Percentiles rank a stretch among this genome's conserved stretches.
phyloP scores from a whole-genome alignment of 2,113 vertebrate species.

The Amblyopsis rosae region DNA sequence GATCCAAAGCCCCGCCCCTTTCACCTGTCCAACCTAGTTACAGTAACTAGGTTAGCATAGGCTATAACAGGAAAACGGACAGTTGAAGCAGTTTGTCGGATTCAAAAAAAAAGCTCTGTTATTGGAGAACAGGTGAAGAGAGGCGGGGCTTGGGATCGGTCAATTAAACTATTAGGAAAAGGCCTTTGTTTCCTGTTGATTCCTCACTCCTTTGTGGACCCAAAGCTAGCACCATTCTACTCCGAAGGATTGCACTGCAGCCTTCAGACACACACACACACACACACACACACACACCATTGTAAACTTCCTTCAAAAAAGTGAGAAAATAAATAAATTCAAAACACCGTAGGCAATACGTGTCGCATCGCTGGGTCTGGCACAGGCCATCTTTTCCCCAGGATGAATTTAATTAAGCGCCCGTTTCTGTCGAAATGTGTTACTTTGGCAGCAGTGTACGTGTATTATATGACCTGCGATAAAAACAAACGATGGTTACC shows the following conservation, averaged over 20 bases:
- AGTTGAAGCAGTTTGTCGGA: not conserved
- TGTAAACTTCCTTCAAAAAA: conserved; percentile 41
- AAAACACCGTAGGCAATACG: conserved; percentile 30
- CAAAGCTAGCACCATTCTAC: conserved; percentile 52
- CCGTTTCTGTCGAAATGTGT: conserved; percentile 38
- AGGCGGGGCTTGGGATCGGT: no score
- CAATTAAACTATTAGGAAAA: conserved; percentile 67
- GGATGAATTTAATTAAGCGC: conserved; percentile 39
- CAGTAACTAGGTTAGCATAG: no score
- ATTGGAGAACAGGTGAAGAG: no score
- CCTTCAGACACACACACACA: conserved; percentile 50
- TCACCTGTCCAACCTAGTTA: no score
- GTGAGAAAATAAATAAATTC: conserved; percentile 23
- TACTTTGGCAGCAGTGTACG: not conserved
- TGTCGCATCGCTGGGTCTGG: conserved; percentile 14
- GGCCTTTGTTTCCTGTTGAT: conserved; percentile 64
- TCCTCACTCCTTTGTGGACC: conserved; percentile 47
- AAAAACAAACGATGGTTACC: conserved; percentile 78
- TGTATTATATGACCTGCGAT: conserved; percentile 60
- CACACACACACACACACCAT: conserved; percentile 35
- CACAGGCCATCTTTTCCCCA: conserved; percentile 35
- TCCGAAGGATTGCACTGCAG: conserved; percentile 35
- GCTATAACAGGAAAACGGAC: no score
- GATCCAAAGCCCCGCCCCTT: conserved; percentile 43
- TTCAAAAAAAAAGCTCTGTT: no score